These are phyloP conservation scores for Cyphomyrus plagiostoma DNA, from an alignment of 2,113 vertebrate genomes.

Conservation along the genomic window DNA sequence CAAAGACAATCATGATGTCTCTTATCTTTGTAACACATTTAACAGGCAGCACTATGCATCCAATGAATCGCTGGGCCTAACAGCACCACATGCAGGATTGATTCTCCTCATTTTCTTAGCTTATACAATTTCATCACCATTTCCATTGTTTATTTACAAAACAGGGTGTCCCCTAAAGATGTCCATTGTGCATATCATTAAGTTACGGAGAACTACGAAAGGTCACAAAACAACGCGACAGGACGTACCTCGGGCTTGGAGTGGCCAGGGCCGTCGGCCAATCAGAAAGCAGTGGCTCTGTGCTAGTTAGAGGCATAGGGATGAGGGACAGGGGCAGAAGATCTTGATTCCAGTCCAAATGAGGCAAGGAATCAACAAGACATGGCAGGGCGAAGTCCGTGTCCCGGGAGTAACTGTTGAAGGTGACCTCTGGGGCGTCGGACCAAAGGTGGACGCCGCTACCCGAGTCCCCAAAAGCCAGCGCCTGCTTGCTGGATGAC, in stretches of 20 bases:
- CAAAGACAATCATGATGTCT: neutral
- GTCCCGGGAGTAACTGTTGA: slow-evolving; percentile 89
- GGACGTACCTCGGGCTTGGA: slow-evolving; percentile 76
- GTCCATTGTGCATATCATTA: neutral
- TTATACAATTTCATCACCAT: neutral
- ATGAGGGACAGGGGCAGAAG: slow-evolving; percentile 87
- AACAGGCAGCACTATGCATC: neutral
- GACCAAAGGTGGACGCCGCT: slow-evolving; percentile 94
- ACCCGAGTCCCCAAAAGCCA: slow-evolving; percentile 91
- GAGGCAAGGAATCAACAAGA: slow-evolving; percentile 82
- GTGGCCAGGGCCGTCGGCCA: slow-evolving; percentile 73
- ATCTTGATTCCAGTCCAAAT: slow-evolving; percentile 94
- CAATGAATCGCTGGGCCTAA: neutral
- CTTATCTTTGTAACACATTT: neutral
- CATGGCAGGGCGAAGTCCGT: slow-evolving; percentile 89
- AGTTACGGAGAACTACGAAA: neutral
- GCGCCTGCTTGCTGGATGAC: slow-evolving; percentile 86
- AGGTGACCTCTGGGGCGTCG: slow-evolving; percentile 80
- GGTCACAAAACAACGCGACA: neutral
- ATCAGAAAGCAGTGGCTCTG: slow-evolving; percentile 79
- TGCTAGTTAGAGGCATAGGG: slow-evolving; percentile 78
- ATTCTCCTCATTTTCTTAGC: neutral
- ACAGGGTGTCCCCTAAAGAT: neutral
- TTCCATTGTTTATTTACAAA: neutral
- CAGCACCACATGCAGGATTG: neutral